These are phyloP conservation scores for Pharmacophagus antenor DNA, from an alignment of 2,888 invertebrate species.

Conservation along the genomic window DNA sequence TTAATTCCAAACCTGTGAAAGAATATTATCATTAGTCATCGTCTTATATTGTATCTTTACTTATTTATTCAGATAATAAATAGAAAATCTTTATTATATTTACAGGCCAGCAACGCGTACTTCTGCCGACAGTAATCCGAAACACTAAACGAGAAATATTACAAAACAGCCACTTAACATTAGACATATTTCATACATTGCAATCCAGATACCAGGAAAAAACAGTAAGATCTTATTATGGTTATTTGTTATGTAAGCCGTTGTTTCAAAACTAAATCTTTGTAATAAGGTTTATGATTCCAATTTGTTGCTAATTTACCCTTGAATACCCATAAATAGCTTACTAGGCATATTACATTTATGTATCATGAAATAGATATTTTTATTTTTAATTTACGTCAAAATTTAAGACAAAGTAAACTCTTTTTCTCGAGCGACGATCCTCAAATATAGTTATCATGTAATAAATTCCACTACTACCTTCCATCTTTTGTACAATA, in stretches of 20 bases:
- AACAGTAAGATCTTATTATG: neutral
- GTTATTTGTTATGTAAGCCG: neutral
- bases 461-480: neutral
- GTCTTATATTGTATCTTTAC: neutral
- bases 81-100: neutral
- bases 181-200: constrained; percentile 1
- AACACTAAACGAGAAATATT: neutral
- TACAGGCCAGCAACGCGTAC: neutral
- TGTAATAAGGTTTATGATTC: neutral
- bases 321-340: too few species aligned
- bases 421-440: neutral
- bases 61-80: neutral
- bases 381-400: neutral
- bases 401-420: neutral
- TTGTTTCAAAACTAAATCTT: neutral
- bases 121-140: neutral
- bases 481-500: neutral
- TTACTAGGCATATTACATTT: too few species aligned
- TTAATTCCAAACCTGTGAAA: neutral
- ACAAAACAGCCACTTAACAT: neutral
- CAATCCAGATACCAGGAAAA: neutral
- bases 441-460: neutral
- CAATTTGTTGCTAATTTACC: neutral
- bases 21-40: neutral
- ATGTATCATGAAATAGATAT: too few species aligned